A percentile compares a stretch with the other conserved stretches of the same genome.
These are phyloP conservation scores for Vireo altiloquus DNA, from an alignment of 2,113 vertebrate genomes.

Conservation along the genomic window DNA sequence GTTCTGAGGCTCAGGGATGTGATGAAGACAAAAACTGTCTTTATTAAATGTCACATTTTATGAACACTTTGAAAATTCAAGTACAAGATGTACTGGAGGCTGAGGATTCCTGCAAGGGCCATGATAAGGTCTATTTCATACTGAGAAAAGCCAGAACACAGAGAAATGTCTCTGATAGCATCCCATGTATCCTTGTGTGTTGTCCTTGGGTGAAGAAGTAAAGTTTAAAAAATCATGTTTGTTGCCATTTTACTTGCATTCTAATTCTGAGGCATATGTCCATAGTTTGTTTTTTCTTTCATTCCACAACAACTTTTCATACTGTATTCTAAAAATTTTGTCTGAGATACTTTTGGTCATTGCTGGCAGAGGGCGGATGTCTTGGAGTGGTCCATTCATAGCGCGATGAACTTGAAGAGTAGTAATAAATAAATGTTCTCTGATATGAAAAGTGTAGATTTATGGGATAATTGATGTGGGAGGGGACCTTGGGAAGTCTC, in stretches of 20 bases:
- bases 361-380: not conserved
- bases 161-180: not conserved
- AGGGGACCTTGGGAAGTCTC: not conserved
- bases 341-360: not conserved
- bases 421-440: not conserved
- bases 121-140: not conserved
- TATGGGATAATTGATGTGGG: not conserved
- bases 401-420: not conserved
- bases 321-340: not conserved
- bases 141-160: not conserved
- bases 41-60: not conserved
- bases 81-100: not conserved
- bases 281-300: not conserved
- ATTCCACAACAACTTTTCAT: not conserved
- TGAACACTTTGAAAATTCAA: not conserved
- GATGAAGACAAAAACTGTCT: not conserved
- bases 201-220: not conserved
- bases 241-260: not conserved
- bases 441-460: not conserved
- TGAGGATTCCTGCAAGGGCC: not conserved
- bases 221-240: not conserved
- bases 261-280: not conserved
- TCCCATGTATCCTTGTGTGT: not conserved
- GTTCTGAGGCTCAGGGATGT: not conserved
- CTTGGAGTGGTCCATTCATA: not conserved